Evolutionary conservation across 2,888 invertebrate genomes (phyloP).

Genomic region (Tupiocoris notatus): DNA sequence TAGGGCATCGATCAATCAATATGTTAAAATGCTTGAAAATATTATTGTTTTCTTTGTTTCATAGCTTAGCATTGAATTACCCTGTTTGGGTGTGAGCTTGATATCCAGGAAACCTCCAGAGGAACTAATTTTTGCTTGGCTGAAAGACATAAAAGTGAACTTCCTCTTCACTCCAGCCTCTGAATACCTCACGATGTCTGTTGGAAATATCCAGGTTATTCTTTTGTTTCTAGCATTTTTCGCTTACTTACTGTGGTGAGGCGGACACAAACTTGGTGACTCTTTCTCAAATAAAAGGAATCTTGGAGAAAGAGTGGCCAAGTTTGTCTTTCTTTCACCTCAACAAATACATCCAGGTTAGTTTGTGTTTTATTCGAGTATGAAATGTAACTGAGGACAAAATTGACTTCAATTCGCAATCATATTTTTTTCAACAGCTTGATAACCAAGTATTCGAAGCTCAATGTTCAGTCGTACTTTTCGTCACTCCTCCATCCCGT

Average conservation of each 20-base stretch:
- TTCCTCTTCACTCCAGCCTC: constrained; percentile 59
- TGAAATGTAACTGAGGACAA: no score
- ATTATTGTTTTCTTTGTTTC: constrained; percentile 50
- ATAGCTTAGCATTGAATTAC: constrained; percentile 63
- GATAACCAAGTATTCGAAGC: constrained; percentile 80
- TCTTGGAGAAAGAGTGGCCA: no score
- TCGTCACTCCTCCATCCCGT: constrained; percentile 62
- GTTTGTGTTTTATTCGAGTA: no score
- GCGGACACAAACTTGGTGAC: no score
- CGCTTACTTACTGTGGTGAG: no score
- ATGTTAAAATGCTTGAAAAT: no score
- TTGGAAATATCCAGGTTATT: constrained; percentile 70
- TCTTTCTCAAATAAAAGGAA: no score
- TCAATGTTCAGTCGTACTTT: constrained; percentile 79
- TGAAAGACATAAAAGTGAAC: constrained; percentile 65
- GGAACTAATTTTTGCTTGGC: constrained; percentile 74
- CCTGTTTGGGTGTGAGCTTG: constrained; percentile 70
- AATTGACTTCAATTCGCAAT: neutral
- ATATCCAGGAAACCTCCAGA: constrained; percentile 73
- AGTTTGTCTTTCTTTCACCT: no score
- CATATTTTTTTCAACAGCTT: constrained; percentile 62
- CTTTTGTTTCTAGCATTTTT: neutral
- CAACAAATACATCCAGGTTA: no score
- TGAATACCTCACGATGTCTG: constrained; percentile 67
- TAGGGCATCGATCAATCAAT: no score